These are phyloP conservation scores for Wiebesia pumilae DNA, from an alignment of 1,140 invertebrate genomes.

Conservation along the genomic window DNA sequence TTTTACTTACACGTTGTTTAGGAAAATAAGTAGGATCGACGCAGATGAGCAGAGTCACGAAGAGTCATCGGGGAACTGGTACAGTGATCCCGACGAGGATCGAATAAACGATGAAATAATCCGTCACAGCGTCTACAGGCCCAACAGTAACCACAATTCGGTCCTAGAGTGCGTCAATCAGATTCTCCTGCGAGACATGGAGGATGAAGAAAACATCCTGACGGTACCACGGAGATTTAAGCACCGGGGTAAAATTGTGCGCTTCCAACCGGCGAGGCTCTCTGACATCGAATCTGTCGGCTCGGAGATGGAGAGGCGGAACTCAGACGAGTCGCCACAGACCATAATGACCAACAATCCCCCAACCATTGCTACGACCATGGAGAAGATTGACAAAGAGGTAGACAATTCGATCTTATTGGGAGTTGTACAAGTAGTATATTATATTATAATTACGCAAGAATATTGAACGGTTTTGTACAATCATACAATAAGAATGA, in stretches of 20 bases:
- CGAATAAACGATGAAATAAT: constrained; percentile 76
- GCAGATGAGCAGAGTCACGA: constrained; percentile 73
- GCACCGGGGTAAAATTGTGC: constrained; percentile 70
- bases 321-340: constrained; percentile 66
- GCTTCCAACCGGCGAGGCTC: constrained; percentile 70
- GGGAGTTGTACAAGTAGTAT: too few relatives aligned
- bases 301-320: constrained; percentile 72
- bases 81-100: constrained; percentile 83
- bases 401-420: background rate
- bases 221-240: constrained; percentile 69
- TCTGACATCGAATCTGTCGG: constrained; percentile 74
- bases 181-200: constrained; percentile 79
- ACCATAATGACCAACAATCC: background rate
- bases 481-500: too few relatives aligned
- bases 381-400: constrained; percentile 54
- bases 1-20: background rate
- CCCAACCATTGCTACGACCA: background rate
- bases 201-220: constrained; percentile 69
- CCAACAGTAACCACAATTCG: constrained; percentile 80
- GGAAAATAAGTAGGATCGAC: constrained; percentile 7
- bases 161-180: constrained; percentile 86
- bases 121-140: constrained; percentile 67
- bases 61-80: constrained; percentile 81
- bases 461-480: too few relatives aligned
- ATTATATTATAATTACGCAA: too few relatives aligned